Evolutionary conservation across 2,888 invertebrate species (phyloP).

Genomic region (Dioctria linearis): DNA sequence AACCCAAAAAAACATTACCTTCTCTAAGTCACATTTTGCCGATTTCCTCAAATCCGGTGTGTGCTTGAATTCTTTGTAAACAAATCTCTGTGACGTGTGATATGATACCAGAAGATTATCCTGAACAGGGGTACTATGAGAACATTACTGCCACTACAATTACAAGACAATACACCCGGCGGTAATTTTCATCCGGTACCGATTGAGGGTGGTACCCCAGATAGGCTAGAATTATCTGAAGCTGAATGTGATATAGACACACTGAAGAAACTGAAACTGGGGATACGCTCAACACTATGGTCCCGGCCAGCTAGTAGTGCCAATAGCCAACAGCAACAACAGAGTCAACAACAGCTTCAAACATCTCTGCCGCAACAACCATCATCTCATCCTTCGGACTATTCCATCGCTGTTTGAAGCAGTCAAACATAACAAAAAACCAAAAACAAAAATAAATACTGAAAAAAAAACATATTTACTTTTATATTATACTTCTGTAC

Average conservation of each 20-base stretch:
- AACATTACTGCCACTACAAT: constrained; percentile 77
- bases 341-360: constrained; percentile 55
- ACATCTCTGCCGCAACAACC: constrained; percentile 69
- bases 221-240: constrained; percentile 77
- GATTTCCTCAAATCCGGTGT: constrained; percentile 47
- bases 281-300: constrained; percentile 80
- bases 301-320: constrained; percentile 74
- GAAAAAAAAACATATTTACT: constrained; percentile 5
- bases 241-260: constrained; percentile 84
- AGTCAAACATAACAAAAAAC: constrained; percentile 42
- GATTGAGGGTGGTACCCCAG: constrained; percentile 63
- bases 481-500: constrained; percentile 9
- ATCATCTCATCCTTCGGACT: constrained; percentile 78
- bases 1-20: constrained; percentile 19
- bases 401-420: constrained; percentile 81
- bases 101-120: constrained; percentile 61
- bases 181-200: constrained; percentile 65
- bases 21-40: constrained; percentile 19
- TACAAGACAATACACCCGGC: constrained; percentile 68
- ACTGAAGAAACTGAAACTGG: constrained; percentile 80
- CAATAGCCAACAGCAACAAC: constrained; percentile 61
- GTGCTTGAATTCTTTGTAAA: constrained; percentile 55
- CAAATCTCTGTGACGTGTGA: constrained; percentile 58
- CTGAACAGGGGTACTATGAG: constrained; percentile 72
- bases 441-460: not conserved